Conservation (phyloP, 2,797 vertebrate species). For the Picus viridis region DNA sequence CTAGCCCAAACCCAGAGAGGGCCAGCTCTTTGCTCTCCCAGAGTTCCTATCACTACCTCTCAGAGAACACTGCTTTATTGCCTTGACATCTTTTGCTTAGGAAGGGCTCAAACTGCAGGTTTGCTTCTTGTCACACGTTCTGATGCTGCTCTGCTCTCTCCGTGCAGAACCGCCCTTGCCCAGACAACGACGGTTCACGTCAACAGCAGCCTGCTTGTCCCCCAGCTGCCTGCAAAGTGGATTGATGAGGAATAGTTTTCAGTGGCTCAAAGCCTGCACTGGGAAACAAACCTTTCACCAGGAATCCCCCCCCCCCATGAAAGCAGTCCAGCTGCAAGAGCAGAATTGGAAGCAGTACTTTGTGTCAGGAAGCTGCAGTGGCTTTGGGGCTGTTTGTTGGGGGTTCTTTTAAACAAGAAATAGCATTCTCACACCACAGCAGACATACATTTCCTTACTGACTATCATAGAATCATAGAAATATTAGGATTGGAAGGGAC, state of each 20-base stretch:
- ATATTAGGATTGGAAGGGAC: too few species aligned
- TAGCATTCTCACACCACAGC: too few species aligned
- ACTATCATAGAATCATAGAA: too few species aligned
- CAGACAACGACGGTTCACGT: neutral
- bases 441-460: too few species aligned
- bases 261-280: neutral
- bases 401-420: too few species aligned
- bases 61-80: neutral
- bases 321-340: neutral
- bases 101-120: neutral
- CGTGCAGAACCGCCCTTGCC: neutral
- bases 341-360: neutral
- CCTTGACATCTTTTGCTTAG: neutral
- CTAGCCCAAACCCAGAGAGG: neutral
- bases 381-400: too few species aligned
- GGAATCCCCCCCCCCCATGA: neutral
- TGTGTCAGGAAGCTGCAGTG: accelerated
- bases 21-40: neutral
- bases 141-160: neutral
- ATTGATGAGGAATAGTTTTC: neutral
- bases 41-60: neutral
- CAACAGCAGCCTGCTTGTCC: neutral
- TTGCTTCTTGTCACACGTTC: neutral
- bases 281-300: neutral
- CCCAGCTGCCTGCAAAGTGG: neutral